Evolutionary conservation across 2,888 invertebrate genomes (phyloP), one percentile per base, ranked within the genome.

Genomic region (Sphinx pinastri): DNA sequence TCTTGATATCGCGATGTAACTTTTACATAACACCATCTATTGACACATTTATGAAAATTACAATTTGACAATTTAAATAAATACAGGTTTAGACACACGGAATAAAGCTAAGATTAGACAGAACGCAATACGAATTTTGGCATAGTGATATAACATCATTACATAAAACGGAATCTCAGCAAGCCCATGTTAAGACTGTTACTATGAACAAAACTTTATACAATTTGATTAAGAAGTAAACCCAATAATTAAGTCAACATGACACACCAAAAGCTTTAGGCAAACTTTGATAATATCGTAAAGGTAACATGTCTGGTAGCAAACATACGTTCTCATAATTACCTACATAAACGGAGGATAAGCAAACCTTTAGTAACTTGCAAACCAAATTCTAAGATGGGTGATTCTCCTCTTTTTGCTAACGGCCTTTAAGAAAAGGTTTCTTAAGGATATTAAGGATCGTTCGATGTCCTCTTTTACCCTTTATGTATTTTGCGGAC

Each of bases 401-500:
- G 49, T 49, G 63, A 63, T 47, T 63, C 13, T 63, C 19, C 19
- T 12, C 19, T 25, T 49, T 60, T 47, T 47, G 19, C 11, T 49
- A 63, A 63, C 47, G 49, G 13, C 19, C 47, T 60, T 63, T 63
- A 13, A 63, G 49, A 63, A 63, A 63, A 49, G 63, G 63, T 47
- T 47, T 19, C 63, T 13, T 49, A 49, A 49, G 19, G 47, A 63
- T 63, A 63, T 63, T 63, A 16, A 16, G 45, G 16, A 63, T 19
- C 49, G 19, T 12, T 49, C 49, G 19, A 16, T 63, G 49, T 63
- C 63, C 19, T 60, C 45, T 16, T 63, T 68, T 11, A 0, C 19
- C 60, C 38, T 16, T 47, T 16, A 54, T 16, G 74, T 74, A 76
- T 76, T 80, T 79, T 73, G 74, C 77, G 75, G 81, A 79, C 73